phyloP scores from a whole-genome alignment of 2,888 invertebrate genomes.

The Diaperis boleti region DNA sequence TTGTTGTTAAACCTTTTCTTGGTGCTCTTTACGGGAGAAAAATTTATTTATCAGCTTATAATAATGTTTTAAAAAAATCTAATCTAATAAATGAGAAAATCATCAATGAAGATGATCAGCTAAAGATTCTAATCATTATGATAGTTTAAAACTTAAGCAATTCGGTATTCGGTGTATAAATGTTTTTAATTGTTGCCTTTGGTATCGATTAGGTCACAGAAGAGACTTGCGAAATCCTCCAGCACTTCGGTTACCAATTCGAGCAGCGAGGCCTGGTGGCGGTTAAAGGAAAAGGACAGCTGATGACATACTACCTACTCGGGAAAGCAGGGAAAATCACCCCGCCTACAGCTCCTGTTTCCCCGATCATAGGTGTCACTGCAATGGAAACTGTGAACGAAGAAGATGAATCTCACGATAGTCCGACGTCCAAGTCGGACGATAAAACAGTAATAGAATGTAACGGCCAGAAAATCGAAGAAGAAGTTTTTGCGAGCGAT shows the following conservation, averaged over 20 bases:
- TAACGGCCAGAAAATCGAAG: conserved; percentile 56
- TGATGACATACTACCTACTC: conserved; percentile 93
- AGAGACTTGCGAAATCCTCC: conserved; percentile 91
- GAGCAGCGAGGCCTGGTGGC: conserved; percentile 94
- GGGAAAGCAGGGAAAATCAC: conserved; percentile 69
- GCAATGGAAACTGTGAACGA: conserved; percentile 65
- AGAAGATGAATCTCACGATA: conserved; percentile 65
- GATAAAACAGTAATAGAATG: conserved; percentile 64
- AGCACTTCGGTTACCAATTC: conserved; percentile 91
- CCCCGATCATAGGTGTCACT: conserved; percentile 55
- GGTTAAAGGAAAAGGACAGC: conserved; percentile 97
- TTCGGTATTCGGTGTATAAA: background rate
- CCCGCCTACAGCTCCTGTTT: conserved; percentile 62
- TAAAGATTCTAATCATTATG: no score
- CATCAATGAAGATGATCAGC: background rate
- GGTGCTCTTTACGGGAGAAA: no score
- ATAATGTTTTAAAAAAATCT: no score
- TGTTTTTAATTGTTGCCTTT: conserved; percentile 3
- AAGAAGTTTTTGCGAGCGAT: conserved; percentile 59
- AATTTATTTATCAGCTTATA: no score
- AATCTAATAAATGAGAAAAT: no score
- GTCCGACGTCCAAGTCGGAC: conserved; percentile 63
- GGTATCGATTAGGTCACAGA: conserved; percentile 83
- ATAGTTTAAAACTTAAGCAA: no score
- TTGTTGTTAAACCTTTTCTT: no score